Evolutionary conservation across 1,140 invertebrate genomes (phyloP).

Genomic region (Anastrepha ludens): DNA sequence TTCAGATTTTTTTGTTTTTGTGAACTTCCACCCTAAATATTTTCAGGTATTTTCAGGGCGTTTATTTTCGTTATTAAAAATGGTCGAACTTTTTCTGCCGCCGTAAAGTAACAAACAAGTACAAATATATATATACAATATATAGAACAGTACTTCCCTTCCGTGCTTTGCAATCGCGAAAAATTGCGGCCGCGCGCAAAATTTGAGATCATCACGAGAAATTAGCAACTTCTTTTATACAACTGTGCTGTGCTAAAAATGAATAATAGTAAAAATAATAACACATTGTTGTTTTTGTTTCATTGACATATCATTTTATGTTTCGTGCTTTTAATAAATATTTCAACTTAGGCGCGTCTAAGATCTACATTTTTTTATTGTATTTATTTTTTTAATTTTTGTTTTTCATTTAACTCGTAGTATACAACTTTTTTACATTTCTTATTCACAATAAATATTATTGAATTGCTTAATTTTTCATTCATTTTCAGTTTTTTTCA

Average conservation of each 20-base stretch:
- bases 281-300: slow-evolving; percentile 50
- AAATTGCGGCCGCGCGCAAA: slow-evolving; percentile 31
- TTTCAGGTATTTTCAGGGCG: not conserved
- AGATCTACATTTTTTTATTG: slow-evolving; percentile 2
- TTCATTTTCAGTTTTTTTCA: slow-evolving; percentile 24
- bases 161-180: slow-evolving; percentile 15
- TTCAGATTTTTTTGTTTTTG: not conserved
- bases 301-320: slow-evolving; percentile 48
- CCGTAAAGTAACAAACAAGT: not conserved
- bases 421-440: not conserved
- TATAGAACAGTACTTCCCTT: not conserved
- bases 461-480: not conserved
- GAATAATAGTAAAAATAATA: slow-evolving; percentile 35
- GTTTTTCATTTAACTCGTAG: not conserved
- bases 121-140: not conserved
- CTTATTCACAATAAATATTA: not conserved
- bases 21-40: not conserved
- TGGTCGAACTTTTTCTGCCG: too few species aligned
- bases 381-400: not conserved
- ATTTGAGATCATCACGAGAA: slow-evolving; percentile 51
- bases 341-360: slow-evolving; percentile 35
- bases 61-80: too few species aligned
- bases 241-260: slow-evolving; percentile 35
- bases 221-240: slow-evolving; percentile 34
- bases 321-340: slow-evolving; percentile 34